Base-by-base conservation (phyloP, 1,140 invertebrate species). In the Cydia pomonella region DNA sequence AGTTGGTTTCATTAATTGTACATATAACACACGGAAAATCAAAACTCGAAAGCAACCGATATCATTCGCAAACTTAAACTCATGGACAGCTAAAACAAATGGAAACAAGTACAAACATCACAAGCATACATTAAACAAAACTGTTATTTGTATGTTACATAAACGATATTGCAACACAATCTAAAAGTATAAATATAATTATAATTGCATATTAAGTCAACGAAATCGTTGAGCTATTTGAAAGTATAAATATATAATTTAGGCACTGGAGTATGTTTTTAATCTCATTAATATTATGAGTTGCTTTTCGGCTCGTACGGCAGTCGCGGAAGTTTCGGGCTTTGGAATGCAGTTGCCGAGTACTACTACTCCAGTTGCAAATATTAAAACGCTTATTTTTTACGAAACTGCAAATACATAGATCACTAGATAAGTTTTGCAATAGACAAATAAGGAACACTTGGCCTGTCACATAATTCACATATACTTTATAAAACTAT, bases 1-100 rank as follows among this genome's bases (percentile, higher is more conserved):
- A 73, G 78, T 86, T 86, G 77, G 72, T 84, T 91, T 90, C 87
- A 90, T 91, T 90, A 82, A 21, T 89, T 89, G 88, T 87, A 87
- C 83, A 71, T 77, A 82, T 84, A 87, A 84, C 81, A 84, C 81
- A 79, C 79, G 75, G 74, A 76, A 78, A 84, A 79, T 79, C 79
- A 75, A 79, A 84, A 80, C 76, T 81, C 79, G 83, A 82, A 76
- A 80, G 75, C 72, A 73, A 50, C 33, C 73, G 63, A 80, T 21
- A 77, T 77, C 73, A 81, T 75, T 79, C 83, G 73, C 80, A 82
- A 82, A 85, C 80, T 82, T 80, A 83, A 82, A 81, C 50, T 80
- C 75, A 81, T 83, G 87, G 87, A 88, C 86, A 87, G 79, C 80
- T 79, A 79, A 85, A 85, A 85, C 83, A 89, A 86, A 85, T 86